Conservation (phyloP, 2,888 invertebrate genomes). For the Pachydiplax longipennis region DNA sequence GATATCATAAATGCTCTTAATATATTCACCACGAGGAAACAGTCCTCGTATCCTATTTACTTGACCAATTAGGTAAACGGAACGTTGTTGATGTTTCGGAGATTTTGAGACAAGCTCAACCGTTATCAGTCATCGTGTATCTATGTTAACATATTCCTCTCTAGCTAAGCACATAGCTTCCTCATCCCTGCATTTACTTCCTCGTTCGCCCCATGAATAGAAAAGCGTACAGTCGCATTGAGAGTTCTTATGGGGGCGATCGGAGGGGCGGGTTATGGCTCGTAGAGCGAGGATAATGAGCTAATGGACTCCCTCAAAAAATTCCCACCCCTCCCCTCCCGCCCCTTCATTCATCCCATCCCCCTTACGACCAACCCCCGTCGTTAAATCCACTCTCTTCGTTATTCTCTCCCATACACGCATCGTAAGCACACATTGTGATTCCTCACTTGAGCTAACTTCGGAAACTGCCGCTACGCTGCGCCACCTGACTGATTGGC, state of each 20-base stretch:
- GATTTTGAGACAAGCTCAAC: too few relatives aligned
- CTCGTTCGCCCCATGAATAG: background rate
- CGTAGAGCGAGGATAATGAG: constrained; percentile 38
- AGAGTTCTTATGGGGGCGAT: background rate
- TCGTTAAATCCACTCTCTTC: background rate
- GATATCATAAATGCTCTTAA: too few relatives aligned
- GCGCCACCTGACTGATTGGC: background rate
- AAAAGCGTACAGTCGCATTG: background rate
- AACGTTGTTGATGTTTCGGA: too few relatives aligned
- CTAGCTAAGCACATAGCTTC: background rate
- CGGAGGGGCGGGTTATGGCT: constrained; percentile 1
- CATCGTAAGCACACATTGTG: background rate
- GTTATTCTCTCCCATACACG: background rate
- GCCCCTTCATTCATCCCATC: background rate
- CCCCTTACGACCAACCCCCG: background rate
- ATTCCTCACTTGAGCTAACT: constrained; percentile 10
- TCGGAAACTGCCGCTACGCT: background rate
- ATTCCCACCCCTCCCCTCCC: background rate
- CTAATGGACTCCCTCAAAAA: constrained; percentile 25
- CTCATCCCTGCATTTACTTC: background rate
- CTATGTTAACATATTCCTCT: background rate
- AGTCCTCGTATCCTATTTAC: too few relatives aligned
- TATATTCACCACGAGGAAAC: too few relatives aligned
- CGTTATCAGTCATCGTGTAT: background rate
- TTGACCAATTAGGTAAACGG: too few relatives aligned